Conservation (phyloP, 2,113 vertebrate species). For the Alexandromys fortis region DNA sequence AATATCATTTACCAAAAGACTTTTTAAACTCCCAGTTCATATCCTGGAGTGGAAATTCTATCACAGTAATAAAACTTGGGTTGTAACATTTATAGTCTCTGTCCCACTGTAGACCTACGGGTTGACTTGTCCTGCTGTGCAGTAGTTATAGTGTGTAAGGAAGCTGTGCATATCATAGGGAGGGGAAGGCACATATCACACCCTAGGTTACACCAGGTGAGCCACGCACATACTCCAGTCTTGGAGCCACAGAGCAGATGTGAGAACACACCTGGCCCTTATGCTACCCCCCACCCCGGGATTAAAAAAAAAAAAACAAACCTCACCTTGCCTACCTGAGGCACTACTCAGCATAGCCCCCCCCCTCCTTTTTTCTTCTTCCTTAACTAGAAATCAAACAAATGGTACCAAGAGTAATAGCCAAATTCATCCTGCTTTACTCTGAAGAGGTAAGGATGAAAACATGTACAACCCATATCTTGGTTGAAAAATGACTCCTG, state of each 20-base stretch:
- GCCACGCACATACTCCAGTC: not conserved
- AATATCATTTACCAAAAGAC: not conserved
- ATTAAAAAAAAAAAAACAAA: not conserved
- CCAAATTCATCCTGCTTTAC: not conserved
- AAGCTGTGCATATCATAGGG: not conserved
- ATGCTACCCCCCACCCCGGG: fast-evolving
- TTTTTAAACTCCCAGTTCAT: constrained; percentile 1
- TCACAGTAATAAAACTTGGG: not conserved
- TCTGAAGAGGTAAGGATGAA: not conserved
- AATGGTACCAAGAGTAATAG: not conserved
- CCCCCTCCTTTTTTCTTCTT: not conserved
- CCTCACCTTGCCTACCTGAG: not conserved
- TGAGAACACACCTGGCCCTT: not conserved
- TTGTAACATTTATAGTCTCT: not conserved
- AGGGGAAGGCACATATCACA: not conserved
- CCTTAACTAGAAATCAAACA: not conserved
- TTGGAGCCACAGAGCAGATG: not conserved
- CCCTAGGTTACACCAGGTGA: not conserved
- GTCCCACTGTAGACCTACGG: not conserved
- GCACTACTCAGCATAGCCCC: not conserved
- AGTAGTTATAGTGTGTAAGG: not conserved
- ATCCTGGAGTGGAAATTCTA: constrained; percentile 42
- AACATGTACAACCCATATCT: not conserved
- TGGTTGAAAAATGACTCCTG: not conserved
- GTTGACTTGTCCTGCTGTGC: not conserved